Base-by-base conservation (phyloP, 1,140 invertebrate species). In the Drosophila navojoa region DNA sequence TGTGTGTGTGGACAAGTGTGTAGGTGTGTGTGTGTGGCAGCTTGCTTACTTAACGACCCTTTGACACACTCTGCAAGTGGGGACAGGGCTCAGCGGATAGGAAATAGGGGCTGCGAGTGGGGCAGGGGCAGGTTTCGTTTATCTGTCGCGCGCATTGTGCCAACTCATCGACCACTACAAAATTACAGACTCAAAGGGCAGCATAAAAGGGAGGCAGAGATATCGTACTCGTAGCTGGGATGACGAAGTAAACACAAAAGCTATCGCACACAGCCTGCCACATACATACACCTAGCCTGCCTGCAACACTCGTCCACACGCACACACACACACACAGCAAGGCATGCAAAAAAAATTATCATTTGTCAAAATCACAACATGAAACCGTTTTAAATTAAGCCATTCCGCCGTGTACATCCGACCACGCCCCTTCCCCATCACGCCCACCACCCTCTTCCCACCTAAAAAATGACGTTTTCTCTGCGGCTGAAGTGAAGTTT, bases 301-400 rank as follows among this genome's bases (percentile, higher is more conserved):
- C 11, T 64, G 68, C 62, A 11, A 35, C 55, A 54, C 61, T 50
- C 79, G 53, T 15, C 29, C 25, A 35, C 71, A 78, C 77, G 76
- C 61, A 45, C 58, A 69, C 40, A 44, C 32, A 35, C 62, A 61
- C n/a, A 40, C 42, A 54, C 61, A 35, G 27, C 40, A 49, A 38
- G 29, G 27, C 60, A 71, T 35, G 47, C 50, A 15, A 57, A 63
- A 76, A 86, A 87, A 82, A 82, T 87, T 87, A 86, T 86, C 82
- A 86, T 86, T 86, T 87, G 82, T 86, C 82, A 87, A 86, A 85
- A 86, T 86, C 82, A 87, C 76, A 86, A 86, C 79, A 87, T 87
- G 82, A 87, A 86, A 86, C 79, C 82, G 66, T 86, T 86, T 86
- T 87, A 86, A 87, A 86, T 86, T 87, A 87, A 86, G 79, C 82